Evolutionary conservation across 2,888 invertebrate species (phyloP).

Genomic region (Gymnocheta viridis): DNA sequence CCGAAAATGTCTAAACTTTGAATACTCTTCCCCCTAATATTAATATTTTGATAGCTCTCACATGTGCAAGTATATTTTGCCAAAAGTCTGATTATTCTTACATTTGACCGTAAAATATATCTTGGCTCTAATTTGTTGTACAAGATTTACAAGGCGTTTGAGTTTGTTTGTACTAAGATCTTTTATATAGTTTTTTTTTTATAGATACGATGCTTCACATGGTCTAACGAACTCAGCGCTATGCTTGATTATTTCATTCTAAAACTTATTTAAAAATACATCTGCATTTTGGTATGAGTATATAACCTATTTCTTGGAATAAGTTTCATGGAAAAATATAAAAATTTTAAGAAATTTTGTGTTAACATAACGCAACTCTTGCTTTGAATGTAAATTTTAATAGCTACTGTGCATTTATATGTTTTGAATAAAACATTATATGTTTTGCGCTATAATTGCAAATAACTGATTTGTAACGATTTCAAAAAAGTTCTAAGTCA

Average conservation of each 20-base stretch:
- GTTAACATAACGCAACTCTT: background rate
- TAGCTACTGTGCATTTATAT: too few relatives aligned
- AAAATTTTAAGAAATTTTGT: background rate
- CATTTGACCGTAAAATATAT: conserved; percentile 16
- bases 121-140: conserved; percentile 29
- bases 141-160: background rate
- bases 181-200: background rate
- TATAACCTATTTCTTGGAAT: background rate
- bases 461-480: too few relatives aligned
- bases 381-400: too few relatives aligned
- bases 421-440: too few relatives aligned
- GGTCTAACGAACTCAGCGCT: background rate
- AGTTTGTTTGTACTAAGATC: background rate
- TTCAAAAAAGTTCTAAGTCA: too few relatives aligned
- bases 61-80: conserved; percentile 19
- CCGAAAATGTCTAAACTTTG: background rate
- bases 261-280: conserved; percentile 27
- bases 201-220: background rate
- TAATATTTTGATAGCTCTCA: background rate
- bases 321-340: background rate
- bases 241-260: conserved; percentile 33
- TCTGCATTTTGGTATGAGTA: conserved; percentile 33
- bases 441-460: too few relatives aligned
- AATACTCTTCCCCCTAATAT: conserved; percentile 11
- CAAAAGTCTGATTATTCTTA: conserved; percentile 39